phyloP scores from a whole-genome alignment of 2,113 vertebrate species.

The Lophura nycthemera region DNA sequence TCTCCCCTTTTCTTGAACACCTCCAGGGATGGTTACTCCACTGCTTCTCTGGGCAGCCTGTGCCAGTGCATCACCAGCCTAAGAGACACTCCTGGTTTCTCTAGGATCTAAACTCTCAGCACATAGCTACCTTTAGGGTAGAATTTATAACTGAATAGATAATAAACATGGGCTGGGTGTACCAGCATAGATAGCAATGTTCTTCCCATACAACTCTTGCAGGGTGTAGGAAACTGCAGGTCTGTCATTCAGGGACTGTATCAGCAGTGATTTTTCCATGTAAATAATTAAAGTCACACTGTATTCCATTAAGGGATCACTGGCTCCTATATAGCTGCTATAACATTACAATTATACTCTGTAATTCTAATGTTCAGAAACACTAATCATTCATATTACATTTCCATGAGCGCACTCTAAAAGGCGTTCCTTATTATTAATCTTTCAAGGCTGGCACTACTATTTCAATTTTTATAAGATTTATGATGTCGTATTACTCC shows the following conservation, averaged over 20 bases:
- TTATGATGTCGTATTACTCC: slow-evolving; percentile 58
- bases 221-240: not conserved
- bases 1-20: no score
- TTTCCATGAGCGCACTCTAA: slow-evolving; percentile 64
- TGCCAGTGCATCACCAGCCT: not conserved
- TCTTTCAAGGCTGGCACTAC: slow-evolving; percentile 67
- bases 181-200: not conserved
- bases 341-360: slow-evolving; percentile 56
- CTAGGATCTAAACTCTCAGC: not conserved
- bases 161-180: accelerated
- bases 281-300: slow-evolving; percentile 58
- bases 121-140: not conserved
- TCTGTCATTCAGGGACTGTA: not conserved
- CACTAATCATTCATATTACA: slow-evolving; percentile 66
- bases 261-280: not conserved
- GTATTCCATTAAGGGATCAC: slow-evolving; percentile 42
- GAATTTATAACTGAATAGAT: not conserved
- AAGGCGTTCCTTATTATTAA: slow-evolving; percentile 72
- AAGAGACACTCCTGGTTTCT: not conserved
- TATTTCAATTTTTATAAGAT: slow-evolving; percentile 74
- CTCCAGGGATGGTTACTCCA: no score
- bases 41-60: not conserved
- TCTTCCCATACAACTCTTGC: not conserved
- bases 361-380: slow-evolving; percentile 70
- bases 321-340: slow-evolving; percentile 14